Conservation (phyloP, 2,888 invertebrate species). For the Corythucha ciliata region DNA sequence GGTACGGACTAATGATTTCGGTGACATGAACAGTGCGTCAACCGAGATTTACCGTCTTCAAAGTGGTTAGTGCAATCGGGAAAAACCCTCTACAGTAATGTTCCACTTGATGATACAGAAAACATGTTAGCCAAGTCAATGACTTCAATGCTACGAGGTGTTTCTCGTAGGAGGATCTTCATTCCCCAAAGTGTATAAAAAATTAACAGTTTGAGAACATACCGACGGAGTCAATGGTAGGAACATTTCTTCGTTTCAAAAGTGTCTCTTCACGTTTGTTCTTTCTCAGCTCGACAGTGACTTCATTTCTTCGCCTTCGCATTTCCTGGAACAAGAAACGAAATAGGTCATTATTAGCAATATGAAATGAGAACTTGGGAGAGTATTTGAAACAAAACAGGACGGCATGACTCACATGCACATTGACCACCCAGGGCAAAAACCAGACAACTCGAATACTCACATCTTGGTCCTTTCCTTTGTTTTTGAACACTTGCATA, state of each 20-base stretch:
- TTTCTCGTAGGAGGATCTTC: background rate
- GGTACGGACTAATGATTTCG: too few relatives aligned
- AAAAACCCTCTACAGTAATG: background rate
- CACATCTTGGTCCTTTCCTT: constrained; percentile 98
- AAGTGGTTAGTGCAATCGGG: background rate
- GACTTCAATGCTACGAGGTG: background rate
- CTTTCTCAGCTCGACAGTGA: constrained; percentile 92
- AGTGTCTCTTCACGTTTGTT: constrained; percentile 96
- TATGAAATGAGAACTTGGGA: background rate
- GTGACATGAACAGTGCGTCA: too few relatives aligned
- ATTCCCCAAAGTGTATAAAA: background rate
- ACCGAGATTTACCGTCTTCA: too few relatives aligned
- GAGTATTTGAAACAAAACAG: constrained; percentile 28
- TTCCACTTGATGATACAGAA: background rate
- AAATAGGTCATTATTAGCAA: background rate
- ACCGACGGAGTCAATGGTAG: constrained; percentile 70
- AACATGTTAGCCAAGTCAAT: constrained; percentile 1
- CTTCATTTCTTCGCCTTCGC: constrained; percentile 92
- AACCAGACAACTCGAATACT: constrained; percentile 44
- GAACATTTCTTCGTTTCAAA: constrained; percentile 92
- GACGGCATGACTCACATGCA: background rate
- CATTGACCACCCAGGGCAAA: background rate
- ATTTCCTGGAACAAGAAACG: constrained; percentile 63
- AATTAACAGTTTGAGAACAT: constrained; percentile 30
- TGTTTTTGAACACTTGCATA: constrained; percentile 94